Percentiles rank a stretch among this genome's conserved stretches.
Evolutionary conservation across 1,140 invertebrate genomes (phyloP).

Genomic region (Neuroterus valhalla): DNA sequence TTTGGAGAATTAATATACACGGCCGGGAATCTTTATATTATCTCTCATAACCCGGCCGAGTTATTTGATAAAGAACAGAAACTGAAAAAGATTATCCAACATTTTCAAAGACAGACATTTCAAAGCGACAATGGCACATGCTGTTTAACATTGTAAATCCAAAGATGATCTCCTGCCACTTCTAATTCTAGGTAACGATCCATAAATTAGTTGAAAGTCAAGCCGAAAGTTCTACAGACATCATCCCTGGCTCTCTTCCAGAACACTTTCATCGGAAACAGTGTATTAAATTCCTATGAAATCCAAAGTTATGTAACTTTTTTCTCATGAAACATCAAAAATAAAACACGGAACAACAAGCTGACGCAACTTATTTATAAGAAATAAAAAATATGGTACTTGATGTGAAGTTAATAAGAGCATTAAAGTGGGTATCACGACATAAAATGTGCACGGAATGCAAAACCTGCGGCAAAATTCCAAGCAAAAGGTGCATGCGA

Average conservation of each 20-base stretch:
- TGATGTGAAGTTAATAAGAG: too few relatives aligned
- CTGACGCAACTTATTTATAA: too few relatives aligned
- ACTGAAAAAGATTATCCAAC: too few relatives aligned
- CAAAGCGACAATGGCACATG: not conserved
- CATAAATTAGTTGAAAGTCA: not conserved
- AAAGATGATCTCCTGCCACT: not conserved
- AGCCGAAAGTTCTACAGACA: constrained; percentile 5
- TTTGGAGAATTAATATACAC: too few relatives aligned
- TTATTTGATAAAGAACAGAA: too few relatives aligned
- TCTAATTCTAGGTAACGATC: not conserved
- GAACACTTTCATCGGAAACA: not conserved
- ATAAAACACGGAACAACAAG: too few relatives aligned
- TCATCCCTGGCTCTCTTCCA: constrained; percentile 3
- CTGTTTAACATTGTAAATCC: not conserved
- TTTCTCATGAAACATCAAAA: too few relatives aligned
- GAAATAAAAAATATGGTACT: too few relatives aligned
- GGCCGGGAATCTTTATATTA: too few relatives aligned
- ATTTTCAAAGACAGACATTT: too few relatives aligned
- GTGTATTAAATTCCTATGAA: not conserved
- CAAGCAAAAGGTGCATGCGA: not conserved
- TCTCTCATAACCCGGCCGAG: too few relatives aligned
- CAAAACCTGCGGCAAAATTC: not conserved
- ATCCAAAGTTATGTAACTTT: not conserved
- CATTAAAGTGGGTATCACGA: not conserved
- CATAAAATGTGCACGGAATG: not conserved